These are phyloP conservation scores for Hirundo rustica DNA, from an alignment of 2,797 vertebrate genomes.

Conservation along the genomic window DNA sequence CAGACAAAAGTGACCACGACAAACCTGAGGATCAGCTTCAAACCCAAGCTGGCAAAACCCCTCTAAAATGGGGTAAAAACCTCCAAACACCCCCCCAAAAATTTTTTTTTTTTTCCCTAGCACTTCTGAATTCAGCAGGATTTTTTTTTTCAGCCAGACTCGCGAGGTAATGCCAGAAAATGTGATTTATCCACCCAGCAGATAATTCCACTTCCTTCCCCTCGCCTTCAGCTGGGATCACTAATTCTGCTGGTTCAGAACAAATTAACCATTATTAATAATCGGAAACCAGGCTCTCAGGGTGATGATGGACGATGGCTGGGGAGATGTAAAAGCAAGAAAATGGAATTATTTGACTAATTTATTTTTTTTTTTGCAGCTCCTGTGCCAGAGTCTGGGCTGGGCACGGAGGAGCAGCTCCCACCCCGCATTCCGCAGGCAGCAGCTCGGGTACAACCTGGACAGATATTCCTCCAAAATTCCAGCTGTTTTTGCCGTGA, in stretches of 20 bases:
- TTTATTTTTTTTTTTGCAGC: conserved; percentile 66
- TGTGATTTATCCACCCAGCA: background rate
- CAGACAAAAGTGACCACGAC: background rate
- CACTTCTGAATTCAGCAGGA: background rate
- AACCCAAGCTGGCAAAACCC: background rate
- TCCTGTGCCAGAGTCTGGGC: conserved; percentile 80
- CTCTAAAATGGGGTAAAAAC: no score
- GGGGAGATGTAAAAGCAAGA: background rate
- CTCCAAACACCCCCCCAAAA: no score
- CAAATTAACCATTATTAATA: background rate
- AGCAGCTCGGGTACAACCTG: conserved; percentile 82
- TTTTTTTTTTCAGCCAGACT: background rate
- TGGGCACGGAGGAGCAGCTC: conserved; percentile 78
- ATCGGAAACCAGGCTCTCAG: background rate
- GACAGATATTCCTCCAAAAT: conserved; percentile 82
- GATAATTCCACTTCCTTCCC: background rate
- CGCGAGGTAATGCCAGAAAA: background rate
- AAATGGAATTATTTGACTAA: background rate
- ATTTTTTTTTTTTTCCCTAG: background rate
- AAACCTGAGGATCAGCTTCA: background rate
- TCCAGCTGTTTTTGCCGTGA: conserved; percentile 64
- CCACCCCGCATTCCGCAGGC: conserved; percentile 75
- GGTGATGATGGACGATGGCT: no score
- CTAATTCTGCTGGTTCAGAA: background rate
- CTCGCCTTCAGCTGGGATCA: background rate